A percentile compares a stretch with the other conserved stretches of the same genome.
These are phyloP conservation scores for Brachirus orientalis DNA, from an alignment of 2,113 vertebrate genomes.

Conservation along the genomic window DNA sequence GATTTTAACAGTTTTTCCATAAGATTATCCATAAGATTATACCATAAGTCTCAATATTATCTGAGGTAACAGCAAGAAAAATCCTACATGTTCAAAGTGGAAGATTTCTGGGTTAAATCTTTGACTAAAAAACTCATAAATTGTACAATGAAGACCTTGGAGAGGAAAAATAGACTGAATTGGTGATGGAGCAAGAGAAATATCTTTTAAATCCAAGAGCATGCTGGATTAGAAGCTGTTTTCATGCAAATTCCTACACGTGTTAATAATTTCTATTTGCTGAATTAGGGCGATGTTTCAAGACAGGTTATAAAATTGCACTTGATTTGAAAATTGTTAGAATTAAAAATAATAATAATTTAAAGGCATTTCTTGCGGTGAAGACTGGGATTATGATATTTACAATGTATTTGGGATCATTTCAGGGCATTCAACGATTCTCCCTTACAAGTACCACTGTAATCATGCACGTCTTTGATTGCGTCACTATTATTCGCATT, in stretches of 20 bases:
- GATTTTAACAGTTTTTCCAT: slow-evolving; percentile 4
- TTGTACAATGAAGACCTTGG: no score
- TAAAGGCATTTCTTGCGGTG: neutral
- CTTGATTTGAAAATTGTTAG: no score
- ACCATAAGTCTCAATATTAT: no score
- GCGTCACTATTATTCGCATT: no score
- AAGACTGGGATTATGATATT: neutral
- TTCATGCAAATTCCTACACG: slow-evolving; percentile 20
- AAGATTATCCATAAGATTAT: no score
- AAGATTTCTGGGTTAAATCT: slow-evolving; percentile 20
- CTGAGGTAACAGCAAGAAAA: slow-evolving; percentile 40
- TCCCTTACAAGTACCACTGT: slow-evolving; percentile 5
- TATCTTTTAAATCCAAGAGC: slow-evolving; percentile 27
- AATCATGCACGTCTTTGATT: slow-evolving; percentile 13
- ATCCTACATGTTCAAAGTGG: no score
- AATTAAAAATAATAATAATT: no score
- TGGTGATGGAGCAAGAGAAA: slow-evolving; percentile 39
- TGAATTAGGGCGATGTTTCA: slow-evolving; percentile 7
- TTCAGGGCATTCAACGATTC: neutral
- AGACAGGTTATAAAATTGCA: no score
- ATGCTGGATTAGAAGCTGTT: slow-evolving; percentile 37
- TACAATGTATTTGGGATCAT: neutral
- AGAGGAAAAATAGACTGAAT: slow-evolving; percentile 12
- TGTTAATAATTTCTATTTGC: slow-evolving; percentile 24
- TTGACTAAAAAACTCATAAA: slow-evolving; percentile 25